Evolutionary conservation across 2,113 vertebrate genomes (phyloP), one percentile per base, ranked within the genome.

Genomic region (Syngnathus scovelli): DNA sequence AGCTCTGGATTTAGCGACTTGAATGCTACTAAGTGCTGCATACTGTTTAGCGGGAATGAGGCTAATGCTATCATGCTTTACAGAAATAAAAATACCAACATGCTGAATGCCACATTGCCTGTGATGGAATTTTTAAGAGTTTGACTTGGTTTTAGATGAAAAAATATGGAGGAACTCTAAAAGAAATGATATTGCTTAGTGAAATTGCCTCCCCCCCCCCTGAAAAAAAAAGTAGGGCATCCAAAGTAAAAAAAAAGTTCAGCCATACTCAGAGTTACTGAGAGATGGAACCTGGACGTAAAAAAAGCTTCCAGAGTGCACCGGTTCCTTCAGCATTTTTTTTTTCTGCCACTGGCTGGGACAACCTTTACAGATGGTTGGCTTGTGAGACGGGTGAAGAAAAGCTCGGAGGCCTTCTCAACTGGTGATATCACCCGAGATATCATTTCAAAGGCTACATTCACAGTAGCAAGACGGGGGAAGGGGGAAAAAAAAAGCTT

Each of bases 61-160:
- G 41, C 41, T 62, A 36, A 33, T 76, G 36, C 46, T 39, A 36
- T 51, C 85, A 87, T 85, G 85, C 80, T 76, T 56, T 54, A 79
- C 41, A 82, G 61, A 72, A 70, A 61, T 37, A 65, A 46, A 59
- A 78, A 6, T 51, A 39, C 18, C 6, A 36, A 59, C 78, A 78
- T 82, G 83, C 84, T 78, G 61, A 70, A 37, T 58, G 49, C 64
- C 70, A 58, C n/a, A 5, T n/a, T 65, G 67, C 67, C 43, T 48
- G 56, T 1, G 7, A 63, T 23, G 19, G 37, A n/a, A 12, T 51
- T 38, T 18, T 5, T 46, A 48, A 44, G 6, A 38, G 46, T 65
- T 37, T 23, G 39, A 13, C 27, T 58, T 36, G 27, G 13, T 36
- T 58, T 58, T 18, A 16, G n/a, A 21, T 21, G 49, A 33, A 33